These are phyloP conservation scores for Melitaea athalia DNA, from an alignment of 2,888 invertebrate genomes.

Conservation along the genomic window DNA sequence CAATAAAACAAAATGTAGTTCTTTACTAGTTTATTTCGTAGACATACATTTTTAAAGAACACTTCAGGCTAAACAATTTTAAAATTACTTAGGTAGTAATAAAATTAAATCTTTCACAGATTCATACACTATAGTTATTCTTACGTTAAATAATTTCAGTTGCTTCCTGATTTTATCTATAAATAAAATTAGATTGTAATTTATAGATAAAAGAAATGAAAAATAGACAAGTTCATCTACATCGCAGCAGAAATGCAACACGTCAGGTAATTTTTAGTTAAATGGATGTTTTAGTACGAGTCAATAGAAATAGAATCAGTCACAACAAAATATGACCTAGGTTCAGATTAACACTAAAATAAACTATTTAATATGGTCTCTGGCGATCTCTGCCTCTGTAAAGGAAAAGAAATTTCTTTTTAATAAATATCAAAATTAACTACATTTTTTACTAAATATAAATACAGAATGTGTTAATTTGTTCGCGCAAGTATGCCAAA, in stretches of 20 bases:
- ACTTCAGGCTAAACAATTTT: not conserved
- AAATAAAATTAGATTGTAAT: slow-evolving; percentile 5
- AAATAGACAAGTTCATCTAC: not conserved
- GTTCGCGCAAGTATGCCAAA: too few relatives aligned
- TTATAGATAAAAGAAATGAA: not conserved
- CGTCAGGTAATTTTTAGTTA: not conserved
- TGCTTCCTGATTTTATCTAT: slow-evolving; percentile 2
- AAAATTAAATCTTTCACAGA: slow-evolving; percentile 15
- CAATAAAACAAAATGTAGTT: slow-evolving; percentile 3
- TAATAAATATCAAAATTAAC: too few relatives aligned
- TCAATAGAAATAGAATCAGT: slow-evolving; percentile 10
- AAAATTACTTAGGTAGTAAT: not conserved
- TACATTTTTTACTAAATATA: too few relatives aligned
- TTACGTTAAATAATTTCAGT: slow-evolving; percentile 1
- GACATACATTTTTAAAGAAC: slow-evolving; percentile 8
- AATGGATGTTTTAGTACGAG: not conserved
- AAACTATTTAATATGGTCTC: slow-evolving; percentile 45
- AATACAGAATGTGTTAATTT: too few relatives aligned
- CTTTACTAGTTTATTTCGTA: slow-evolving; percentile 6
- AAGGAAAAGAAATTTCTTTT: slow-evolving; percentile 43
- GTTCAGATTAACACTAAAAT: slow-evolving; percentile 24
- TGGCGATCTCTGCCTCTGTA: slow-evolving; percentile 48
- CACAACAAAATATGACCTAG: slow-evolving; percentile 10
- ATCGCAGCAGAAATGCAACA: slow-evolving; percentile 1
- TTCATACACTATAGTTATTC: slow-evolving; percentile 19